A percentile compares a stretch with the other conserved stretches of the same genome.
phyloP scores from a whole-genome alignment of 2,113 vertebrate species.

The Athene cunicularia region DNA sequence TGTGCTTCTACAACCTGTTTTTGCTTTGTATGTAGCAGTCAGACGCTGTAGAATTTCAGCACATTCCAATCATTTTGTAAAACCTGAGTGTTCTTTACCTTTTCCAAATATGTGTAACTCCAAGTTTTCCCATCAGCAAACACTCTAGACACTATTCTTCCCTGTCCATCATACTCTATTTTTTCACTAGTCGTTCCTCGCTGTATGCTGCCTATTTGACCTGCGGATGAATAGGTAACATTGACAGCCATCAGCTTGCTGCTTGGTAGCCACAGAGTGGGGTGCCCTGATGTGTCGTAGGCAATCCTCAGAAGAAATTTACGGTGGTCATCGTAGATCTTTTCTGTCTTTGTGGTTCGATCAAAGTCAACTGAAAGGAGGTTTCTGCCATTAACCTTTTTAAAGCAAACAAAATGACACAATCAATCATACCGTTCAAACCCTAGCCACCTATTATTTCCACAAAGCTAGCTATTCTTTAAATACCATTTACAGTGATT shows the following conservation, averaged over 20 bases:
- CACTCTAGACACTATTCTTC: constrained; percentile 89
- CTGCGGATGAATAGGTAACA: constrained; percentile 91
- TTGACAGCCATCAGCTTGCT: constrained; percentile 97
- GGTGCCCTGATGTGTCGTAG: constrained; percentile 92
- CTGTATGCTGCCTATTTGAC: constrained; percentile 94
- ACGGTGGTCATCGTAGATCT: constrained; percentile 98
- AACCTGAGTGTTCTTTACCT: constrained; percentile 76
- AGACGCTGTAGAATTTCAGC: neutral
- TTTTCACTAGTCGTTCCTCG: constrained; percentile 90
- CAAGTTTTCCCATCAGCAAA: constrained; percentile 98
- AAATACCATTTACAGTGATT: constrained; percentile 73
- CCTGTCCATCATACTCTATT: constrained; percentile 91
- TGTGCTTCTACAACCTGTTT: neutral
- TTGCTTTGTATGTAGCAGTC: neutral
- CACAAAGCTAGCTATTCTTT: constrained; percentile 66
- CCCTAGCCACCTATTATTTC: constrained; percentile 51
- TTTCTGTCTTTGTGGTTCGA: constrained; percentile 94
- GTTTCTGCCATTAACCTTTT: constrained; percentile 97
- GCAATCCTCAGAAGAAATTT: constrained; percentile 97
- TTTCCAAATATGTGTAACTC: constrained; percentile 98
- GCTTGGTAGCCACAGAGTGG: constrained; percentile 95
- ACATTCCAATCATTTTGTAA: neutral
- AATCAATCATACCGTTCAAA: constrained; percentile 48
- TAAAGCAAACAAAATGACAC: constrained; percentile 65
- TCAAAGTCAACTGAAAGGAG: constrained; percentile 98